A percentile compares a stretch with the other conserved stretches of the same genome.
phyloP scores from a whole-genome alignment of 64 coral and sea anemone species.

The Actinia equina region DNA sequence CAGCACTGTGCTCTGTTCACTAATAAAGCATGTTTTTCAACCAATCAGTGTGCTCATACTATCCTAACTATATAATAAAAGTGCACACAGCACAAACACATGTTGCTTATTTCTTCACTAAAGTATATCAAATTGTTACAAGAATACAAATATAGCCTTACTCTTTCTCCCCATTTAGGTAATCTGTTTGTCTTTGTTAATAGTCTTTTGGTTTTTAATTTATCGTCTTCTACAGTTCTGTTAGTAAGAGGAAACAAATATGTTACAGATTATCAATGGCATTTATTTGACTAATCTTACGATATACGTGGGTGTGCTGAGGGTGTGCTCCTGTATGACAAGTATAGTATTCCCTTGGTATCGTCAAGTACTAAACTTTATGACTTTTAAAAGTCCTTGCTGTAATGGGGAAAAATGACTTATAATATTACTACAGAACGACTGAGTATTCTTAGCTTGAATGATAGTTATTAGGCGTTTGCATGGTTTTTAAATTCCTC shows the following conservation, averaged over 20 bases:
- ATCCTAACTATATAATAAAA: no score
- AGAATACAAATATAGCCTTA: slow-evolving; percentile 18
- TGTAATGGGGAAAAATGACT: no score
- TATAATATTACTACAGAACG: neutral
- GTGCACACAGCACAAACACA: no score
- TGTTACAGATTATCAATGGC: neutral
- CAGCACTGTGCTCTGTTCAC: no score
- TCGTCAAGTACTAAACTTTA: neutral
- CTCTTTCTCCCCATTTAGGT: slow-evolving; percentile 94
- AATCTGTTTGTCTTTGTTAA: slow-evolving; percentile 92
- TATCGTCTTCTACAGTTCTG: slow-evolving; percentile 76
- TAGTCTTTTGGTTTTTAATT: slow-evolving; percentile 88
- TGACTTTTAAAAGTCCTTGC: neutral
- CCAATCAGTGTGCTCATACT: no score
- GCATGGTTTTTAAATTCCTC: neutral
- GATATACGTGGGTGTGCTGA: no score
- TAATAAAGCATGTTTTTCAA: no score
- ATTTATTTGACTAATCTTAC: neutral
- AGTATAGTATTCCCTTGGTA: no score
- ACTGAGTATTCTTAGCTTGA: neutral
- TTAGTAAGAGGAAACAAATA: slow-evolving; percentile 8
- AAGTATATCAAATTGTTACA: neutral
- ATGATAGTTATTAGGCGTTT: neutral
- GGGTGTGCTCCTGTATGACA: no score
- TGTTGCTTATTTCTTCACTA: no score